Conservation (phyloP, 2,888 invertebrate genomes). For the Heliconius ethilla region DNA sequence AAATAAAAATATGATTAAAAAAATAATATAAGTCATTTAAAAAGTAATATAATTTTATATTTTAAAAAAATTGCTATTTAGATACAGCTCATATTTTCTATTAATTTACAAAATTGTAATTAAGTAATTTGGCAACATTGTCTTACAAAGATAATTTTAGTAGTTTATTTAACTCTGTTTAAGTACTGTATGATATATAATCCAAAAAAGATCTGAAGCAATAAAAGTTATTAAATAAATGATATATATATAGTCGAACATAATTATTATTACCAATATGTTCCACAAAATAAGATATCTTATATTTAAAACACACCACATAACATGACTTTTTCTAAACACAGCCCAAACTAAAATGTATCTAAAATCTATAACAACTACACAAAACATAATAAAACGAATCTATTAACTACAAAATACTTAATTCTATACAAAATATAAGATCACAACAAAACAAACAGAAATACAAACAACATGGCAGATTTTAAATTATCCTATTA, state of each 20-base stretch:
- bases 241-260: background rate
- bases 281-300: constrained; percentile 10
- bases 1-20: background rate
- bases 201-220: background rate
- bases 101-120: background rate
- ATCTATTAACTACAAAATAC: background rate
- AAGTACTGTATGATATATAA: constrained; percentile 2
- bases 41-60: too few relatives aligned
- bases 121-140: constrained; percentile 5
- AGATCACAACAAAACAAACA: constrained; percentile 11
- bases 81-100: too few relatives aligned
- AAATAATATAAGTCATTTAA: too few relatives aligned
- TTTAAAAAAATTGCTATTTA: too few relatives aligned
- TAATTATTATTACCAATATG: background rate
- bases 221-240: background rate
- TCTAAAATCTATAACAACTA: background rate
- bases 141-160: background rate
- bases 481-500: background rate
- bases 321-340: constrained; percentile 37
- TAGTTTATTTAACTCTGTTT: background rate
- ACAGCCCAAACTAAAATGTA: constrained; percentile 37
- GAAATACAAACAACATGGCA: constrained; percentile 10
- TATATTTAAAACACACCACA: background rate
- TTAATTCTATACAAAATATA: background rate
- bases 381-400: background rate